phyloP scores from a whole-genome alignment of 2,113 vertebrate species.

The Agelaius tricolor region DNA sequence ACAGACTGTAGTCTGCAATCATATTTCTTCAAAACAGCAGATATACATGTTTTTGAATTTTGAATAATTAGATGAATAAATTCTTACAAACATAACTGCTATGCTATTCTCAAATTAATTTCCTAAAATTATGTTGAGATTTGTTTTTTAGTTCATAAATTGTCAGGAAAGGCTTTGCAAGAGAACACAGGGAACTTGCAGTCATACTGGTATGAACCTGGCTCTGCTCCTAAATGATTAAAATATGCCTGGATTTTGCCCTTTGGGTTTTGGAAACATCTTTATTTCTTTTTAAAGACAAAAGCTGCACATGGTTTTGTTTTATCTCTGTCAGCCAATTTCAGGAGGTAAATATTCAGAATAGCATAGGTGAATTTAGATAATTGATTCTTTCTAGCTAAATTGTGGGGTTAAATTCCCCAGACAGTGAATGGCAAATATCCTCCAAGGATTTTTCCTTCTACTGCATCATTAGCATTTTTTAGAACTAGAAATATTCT shows the following conservation, averaged over 20 bases:
- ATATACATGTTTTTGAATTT: background rate
- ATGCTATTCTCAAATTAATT: background rate
- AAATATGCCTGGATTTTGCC: slow-evolving; percentile 16
- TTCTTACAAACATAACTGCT: background rate
- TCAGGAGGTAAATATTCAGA: slow-evolving; percentile 17
- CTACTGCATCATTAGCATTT: background rate
- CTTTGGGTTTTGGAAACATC: background rate
- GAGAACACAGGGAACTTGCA: background rate
- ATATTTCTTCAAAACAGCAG: background rate
- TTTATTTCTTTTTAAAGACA: background rate
- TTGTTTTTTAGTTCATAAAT: background rate
- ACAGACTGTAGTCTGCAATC: background rate
- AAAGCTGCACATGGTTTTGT: background rate
- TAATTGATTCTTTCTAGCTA: background rate
- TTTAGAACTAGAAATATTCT: background rate
- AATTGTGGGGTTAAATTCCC: background rate
- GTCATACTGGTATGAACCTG: background rate
- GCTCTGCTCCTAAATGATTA: background rate
- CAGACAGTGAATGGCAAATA: background rate
- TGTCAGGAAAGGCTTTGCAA: background rate
- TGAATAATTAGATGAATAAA: background rate
- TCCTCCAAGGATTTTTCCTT: background rate
- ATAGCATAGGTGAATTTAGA: background rate
- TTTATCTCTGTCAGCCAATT: background rate
- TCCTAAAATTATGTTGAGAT: background rate